These are phyloP conservation scores for Eurytoma adleriae DNA, from an alignment of 2,888 invertebrate genomes.

Conservation along the genomic window DNA sequence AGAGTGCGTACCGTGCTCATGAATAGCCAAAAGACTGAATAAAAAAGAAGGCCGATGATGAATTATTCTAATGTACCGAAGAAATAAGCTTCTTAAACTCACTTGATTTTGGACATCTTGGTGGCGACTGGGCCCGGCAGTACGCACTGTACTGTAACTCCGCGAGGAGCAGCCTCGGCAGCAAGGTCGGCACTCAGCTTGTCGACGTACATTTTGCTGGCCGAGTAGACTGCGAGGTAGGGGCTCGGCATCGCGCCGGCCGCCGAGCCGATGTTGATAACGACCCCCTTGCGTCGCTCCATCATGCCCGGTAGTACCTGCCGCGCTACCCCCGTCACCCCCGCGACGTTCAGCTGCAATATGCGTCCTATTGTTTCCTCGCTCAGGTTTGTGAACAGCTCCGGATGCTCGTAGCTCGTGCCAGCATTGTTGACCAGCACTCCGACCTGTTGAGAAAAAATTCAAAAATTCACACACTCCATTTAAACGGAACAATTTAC, in stretches of 20 bases:
- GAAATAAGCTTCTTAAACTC: conserved; percentile 48
- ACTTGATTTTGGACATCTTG: conserved; percentile 89
- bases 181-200: conserved; percentile 88
- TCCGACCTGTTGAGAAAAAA: conserved; percentile 67
- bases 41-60: too few species aligned
- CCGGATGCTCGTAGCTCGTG: conserved; percentile 81
- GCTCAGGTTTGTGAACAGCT: conserved; percentile 74
- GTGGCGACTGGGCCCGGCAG: conserved; percentile 94
- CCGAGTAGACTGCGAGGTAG: conserved; percentile 89
- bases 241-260: conserved; percentile 89
- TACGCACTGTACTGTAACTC: conserved; percentile 88
- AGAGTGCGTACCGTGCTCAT: too few species aligned
- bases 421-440: conserved; percentile 83
- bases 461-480: too few species aligned
- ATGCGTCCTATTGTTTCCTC: conserved; percentile 71
- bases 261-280: conserved; percentile 93
- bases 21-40: background rate
- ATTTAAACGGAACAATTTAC: too few species aligned
- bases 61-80: background rate
- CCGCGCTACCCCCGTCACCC: conserved; percentile 79
- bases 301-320: conserved; percentile 90
- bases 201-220: conserved; percentile 91
- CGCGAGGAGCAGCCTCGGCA: conserved; percentile 84
- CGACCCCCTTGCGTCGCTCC: conserved; percentile 86
- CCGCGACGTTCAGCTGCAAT: conserved; percentile 77